Evolutionary conservation across 2,797 vertebrate species (phyloP).

Genomic region (Sebastes nivosus): DNA sequence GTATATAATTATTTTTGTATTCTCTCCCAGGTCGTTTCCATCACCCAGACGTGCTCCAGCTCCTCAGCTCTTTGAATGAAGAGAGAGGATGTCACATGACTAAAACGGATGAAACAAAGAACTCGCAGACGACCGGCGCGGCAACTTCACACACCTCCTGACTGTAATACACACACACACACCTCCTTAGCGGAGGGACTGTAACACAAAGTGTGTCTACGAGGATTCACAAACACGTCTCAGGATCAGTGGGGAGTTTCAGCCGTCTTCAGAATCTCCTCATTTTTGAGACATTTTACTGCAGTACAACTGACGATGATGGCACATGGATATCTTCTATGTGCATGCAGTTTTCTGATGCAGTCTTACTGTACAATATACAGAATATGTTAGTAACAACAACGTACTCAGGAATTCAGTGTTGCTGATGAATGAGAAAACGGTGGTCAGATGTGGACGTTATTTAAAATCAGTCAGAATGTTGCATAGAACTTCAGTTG

Average conservation of each 20-base stretch:
- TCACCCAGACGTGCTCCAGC: slow-evolving; percentile 89
- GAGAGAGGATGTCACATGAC: slow-evolving; percentile 82
- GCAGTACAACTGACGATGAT: not conserved
- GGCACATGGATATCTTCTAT: not conserved
- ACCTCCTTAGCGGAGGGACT: not conserved
- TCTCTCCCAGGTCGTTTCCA: slow-evolving; percentile 88
- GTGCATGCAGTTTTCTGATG: not conserved
- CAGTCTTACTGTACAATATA: not conserved
- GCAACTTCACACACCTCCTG: slow-evolving; percentile 34
- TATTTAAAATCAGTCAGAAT: not conserved
- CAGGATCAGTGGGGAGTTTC: not conserved
- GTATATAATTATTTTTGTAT: not conserved
- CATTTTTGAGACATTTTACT: not conserved
- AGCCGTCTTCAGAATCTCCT: accelerated
- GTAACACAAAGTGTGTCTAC: not conserved
- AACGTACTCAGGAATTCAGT: not conserved
- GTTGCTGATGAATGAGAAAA: not conserved
- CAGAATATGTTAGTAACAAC: not conserved
- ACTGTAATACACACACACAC: slow-evolving; percentile 12
- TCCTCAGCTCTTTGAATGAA: slow-evolving; percentile 87
- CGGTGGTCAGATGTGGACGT: not conserved
- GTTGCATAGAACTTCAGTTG: not conserved
- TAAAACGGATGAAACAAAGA: slow-evolving; percentile 2
- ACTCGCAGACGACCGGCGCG: not conserved
- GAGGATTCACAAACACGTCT: not conserved